A percentile compares a stretch with the other conserved stretches of the same genome.
Evolutionary conservation across 2,888 invertebrate species (phyloP).

Genomic region (Sepiola atlantica): DNA sequence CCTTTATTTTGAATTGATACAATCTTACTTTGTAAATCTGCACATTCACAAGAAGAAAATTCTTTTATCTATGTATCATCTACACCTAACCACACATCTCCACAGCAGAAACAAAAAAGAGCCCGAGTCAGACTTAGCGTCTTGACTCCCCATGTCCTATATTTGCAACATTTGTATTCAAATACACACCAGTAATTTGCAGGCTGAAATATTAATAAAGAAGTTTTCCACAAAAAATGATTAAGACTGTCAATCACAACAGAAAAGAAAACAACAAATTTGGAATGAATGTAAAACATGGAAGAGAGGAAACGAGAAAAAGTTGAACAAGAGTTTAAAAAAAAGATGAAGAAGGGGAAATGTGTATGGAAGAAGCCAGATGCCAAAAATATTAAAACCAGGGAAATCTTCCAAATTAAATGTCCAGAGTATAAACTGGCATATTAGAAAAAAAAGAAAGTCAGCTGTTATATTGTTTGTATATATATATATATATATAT

Average conservation of each 20-base stretch:
- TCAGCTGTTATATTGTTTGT: neutral
- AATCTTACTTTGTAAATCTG: neutral
- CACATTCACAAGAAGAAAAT: neutral
- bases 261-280: neutral
- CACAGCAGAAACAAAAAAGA: neutral
- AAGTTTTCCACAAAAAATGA: neutral
- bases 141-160: neutral
- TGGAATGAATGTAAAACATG: neutral
- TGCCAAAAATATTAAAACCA: constrained; percentile 22
- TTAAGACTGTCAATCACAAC: neutral
- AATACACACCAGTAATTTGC: constrained; percentile 12
- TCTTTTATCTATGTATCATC: too few relatives aligned
- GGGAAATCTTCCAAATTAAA: constrained; percentile 32
- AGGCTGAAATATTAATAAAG: constrained; percentile 32
- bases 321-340: neutral
- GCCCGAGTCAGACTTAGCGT: neutral
- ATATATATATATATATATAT: neutral
- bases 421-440: constrained; percentile 32
- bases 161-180: neutral
- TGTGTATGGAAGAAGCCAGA: neutral
- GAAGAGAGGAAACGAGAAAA: neutral
- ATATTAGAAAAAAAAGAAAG: neutral
- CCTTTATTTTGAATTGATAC: neutral
- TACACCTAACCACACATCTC: neutral
- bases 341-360: neutral